Conservation (phyloP, 2,797 vertebrate species). For the Cetoscarus ocellatus region DNA sequence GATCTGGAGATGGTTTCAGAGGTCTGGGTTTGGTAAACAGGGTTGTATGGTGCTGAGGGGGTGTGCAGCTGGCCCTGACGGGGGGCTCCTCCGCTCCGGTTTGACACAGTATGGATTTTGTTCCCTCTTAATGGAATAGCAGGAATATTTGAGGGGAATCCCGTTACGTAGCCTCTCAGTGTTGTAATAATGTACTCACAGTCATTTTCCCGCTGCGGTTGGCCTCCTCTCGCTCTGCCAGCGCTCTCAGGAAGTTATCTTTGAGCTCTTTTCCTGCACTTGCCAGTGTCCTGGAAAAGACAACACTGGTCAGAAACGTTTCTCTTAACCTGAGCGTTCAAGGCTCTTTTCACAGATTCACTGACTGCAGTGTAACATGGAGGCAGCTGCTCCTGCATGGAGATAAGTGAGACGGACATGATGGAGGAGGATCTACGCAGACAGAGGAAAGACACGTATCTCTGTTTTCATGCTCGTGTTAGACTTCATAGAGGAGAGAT, state of each 20-base stretch:
- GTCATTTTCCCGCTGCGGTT: conserved; percentile 87
- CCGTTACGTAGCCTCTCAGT: conserved; percentile 83
- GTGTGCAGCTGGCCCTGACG: too few species aligned
- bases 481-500: too few species aligned
- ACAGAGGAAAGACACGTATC: too few species aligned
- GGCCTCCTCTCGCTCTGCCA: conserved; percentile 89
- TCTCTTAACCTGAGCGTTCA: conserved; percentile 68
- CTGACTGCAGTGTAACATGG: conserved; percentile 22
- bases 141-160: conserved; percentile 83
- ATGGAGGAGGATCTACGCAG: too few species aligned
- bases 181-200: conserved; percentile 88
- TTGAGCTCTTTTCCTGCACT: conserved; percentile 88
- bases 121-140: conserved; percentile 78
- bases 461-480: too few species aligned
- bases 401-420: too few species aligned
- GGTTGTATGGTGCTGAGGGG: too few species aligned
- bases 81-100: too few species aligned
- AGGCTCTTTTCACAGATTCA: conserved; percentile 60
- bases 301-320: conserved; percentile 83
- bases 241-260: conserved; percentile 88
- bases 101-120: conserved; percentile 80
- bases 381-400: too few species aligned
- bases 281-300: conserved; percentile 86
- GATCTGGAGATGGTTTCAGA: too few species aligned
- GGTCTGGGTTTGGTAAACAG: too few species aligned